These are phyloP conservation scores for Notiomystis cincta DNA, from an alignment of 2,113 vertebrate genomes.

Conservation along the genomic window DNA sequence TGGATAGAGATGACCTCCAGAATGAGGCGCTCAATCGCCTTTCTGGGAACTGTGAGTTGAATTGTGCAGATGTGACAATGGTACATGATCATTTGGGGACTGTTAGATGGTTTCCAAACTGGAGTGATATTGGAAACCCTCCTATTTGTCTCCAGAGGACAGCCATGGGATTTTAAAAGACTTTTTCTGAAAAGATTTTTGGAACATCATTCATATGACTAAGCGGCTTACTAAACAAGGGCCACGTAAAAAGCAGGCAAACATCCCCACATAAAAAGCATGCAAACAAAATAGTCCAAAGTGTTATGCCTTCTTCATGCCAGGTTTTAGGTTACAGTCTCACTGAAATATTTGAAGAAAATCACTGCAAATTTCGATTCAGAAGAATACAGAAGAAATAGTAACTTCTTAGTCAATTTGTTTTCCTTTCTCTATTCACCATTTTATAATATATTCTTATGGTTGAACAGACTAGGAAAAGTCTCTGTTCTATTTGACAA, in stretches of 20 bases:
- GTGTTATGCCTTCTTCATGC: neutral
- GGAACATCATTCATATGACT: neutral
- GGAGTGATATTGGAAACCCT: neutral
- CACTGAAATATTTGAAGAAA: neutral
- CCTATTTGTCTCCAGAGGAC: neutral
- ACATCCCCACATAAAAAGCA: neutral
- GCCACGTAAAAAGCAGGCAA: neutral
- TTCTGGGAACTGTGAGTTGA: neutral
- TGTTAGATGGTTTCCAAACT: neutral
- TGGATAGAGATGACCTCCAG: neutral
- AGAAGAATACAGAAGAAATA: neutral
- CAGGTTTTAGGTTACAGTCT: neutral
- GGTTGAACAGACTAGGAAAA: neutral
- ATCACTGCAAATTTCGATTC: neutral
- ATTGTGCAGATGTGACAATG: neutral
- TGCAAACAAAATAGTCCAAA: neutral
- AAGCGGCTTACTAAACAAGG: neutral
- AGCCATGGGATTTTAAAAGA: neutral
- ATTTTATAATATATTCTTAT: neutral
- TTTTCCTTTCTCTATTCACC: neutral
- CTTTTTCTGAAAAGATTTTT: neutral
- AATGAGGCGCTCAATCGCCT: neutral
- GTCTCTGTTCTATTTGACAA: neutral
- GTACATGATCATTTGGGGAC: neutral
- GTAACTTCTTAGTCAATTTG: fast-evolving